Conservation (phyloP, 2,888 invertebrate species). For the Clistopyga incitator region DNA sequence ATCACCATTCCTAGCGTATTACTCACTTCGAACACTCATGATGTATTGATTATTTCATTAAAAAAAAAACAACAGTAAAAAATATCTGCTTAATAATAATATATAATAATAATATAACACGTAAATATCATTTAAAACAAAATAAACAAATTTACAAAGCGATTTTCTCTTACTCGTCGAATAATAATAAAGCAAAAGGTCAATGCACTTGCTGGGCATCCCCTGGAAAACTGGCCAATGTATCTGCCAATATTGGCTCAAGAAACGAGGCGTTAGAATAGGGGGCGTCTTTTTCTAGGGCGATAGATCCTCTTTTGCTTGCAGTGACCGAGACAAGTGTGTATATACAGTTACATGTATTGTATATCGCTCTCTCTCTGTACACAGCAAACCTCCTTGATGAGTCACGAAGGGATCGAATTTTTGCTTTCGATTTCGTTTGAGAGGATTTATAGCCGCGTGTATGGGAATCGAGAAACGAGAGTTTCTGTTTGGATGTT, state of each 20-base stretch:
- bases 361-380: slow-evolving; percentile 33
- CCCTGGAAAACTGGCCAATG: slow-evolving; percentile 42
- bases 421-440: neutral
- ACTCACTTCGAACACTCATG: neutral
- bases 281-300: slow-evolving; percentile 12
- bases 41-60: slow-evolving; percentile 40
- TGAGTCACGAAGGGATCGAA: no score
- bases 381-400: no score
- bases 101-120: no score
- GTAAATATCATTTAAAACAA: no score
- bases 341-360: neutral
- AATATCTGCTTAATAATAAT: neutral
- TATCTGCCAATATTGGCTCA: slow-evolving; percentile 53
- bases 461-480: slow-evolving; percentile 32
- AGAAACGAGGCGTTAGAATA: slow-evolving; percentile 33
- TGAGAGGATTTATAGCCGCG: neutral
- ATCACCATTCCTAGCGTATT: neutral
- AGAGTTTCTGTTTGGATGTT: slow-evolving; percentile 46
- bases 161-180: neutral
- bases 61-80: neutral
- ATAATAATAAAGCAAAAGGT: neutral
- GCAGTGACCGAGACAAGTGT: neutral
- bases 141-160: neutral
- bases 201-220: neutral
- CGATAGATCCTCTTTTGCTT: slow-evolving; percentile 23